Evolutionary conservation across 2,888 invertebrate genomes (phyloP).

Genomic region (Nomada fabriciana): DNA sequence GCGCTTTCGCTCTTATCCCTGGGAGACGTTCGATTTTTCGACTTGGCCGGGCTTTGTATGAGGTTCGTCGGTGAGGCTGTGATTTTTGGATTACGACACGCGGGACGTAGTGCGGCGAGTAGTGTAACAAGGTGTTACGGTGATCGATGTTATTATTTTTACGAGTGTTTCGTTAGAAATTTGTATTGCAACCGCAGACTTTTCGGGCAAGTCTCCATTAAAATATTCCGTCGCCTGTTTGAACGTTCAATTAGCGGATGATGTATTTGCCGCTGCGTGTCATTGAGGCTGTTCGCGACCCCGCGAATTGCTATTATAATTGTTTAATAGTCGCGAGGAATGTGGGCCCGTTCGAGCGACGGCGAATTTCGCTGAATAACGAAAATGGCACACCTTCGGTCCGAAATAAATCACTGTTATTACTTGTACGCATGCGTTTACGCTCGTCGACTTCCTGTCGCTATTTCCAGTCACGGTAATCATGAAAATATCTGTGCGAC

Average conservation of each 20-base stretch:
- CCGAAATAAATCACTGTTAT: slow-evolving; percentile 51
- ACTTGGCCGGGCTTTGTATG: background rate
- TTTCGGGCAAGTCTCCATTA: background rate
- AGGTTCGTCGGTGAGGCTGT: background rate
- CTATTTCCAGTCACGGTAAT: slow-evolving; percentile 51
- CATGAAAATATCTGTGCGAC: slow-evolving; percentile 43
- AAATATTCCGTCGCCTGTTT: background rate
- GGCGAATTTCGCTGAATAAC: slow-evolving; percentile 22
- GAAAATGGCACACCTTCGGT: slow-evolving; percentile 45
- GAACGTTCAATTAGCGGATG: slow-evolving; percentile 14
- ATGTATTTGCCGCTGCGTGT: background rate
- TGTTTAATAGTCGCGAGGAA: slow-evolving; percentile 14
- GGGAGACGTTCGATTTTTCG: background rate
- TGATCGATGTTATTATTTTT: too few species aligned
- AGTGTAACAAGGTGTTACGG: too few species aligned
- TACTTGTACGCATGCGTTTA: slow-evolving; percentile 41
- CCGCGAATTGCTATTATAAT: slow-evolving; percentile 24
- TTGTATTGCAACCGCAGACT: background rate
- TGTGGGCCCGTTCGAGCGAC: background rate
- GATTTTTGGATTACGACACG: too few species aligned
- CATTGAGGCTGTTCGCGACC: too few species aligned
- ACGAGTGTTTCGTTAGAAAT: background rate
- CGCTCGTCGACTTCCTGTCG: slow-evolving; percentile 40
- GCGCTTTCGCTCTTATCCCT: too few species aligned
- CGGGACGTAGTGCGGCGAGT: too few species aligned